Base-by-base conservation (phyloP, 2,797 vertebrate genomes). In the Naso thynnoides region DNA sequence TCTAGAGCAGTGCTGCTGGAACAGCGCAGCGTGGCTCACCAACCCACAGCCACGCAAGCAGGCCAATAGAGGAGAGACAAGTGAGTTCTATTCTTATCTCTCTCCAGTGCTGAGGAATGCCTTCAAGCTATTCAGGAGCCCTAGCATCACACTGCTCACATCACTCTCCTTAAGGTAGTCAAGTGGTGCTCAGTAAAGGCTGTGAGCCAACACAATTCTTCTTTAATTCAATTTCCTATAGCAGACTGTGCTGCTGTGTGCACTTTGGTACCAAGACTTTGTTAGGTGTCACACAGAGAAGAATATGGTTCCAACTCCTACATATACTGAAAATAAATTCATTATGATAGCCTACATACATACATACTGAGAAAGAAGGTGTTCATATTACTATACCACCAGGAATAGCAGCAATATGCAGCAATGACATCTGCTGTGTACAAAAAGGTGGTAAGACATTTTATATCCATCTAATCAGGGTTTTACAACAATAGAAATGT, bases 21-120 rank as follows among this genome's bases (percentile, higher is more conserved):
- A 62, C 63, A n/a, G 72, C 79, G 74, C 70, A 47, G 56, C 8
- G 21, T 2, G 9, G 55, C 66, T 79, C 63, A 47, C 60, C 70
- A 73, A 62, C 68, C 73, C 74, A 74, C 77, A 83, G 73, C 68
- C 64, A 59, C 71, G 47, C 77, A 27, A 58, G 66, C 38, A 38
- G 38, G 61, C 77, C 79, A 85, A 78, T 36, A 41, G 14, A 67
- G 44, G 50, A 63, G 68, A 83, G 78, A 82, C 61, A 41, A 81
- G 81, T 11, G 66, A 76, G 70, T 8, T 80, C 79, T 89, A 86
- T 89, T 91, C 78, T 89, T 87, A 79, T 79, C 81, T 58, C 61
- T 23, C 65, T 70, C 45, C 61, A 76, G 62, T 1, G 48, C 58
- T 26, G 71, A 83, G 33, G 70, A 87, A 88, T 81, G 84, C 71